Evolutionary conservation across 2,797 vertebrate genomes (phyloP).

Genomic region (Rhadinocentrus ornatus): DNA sequence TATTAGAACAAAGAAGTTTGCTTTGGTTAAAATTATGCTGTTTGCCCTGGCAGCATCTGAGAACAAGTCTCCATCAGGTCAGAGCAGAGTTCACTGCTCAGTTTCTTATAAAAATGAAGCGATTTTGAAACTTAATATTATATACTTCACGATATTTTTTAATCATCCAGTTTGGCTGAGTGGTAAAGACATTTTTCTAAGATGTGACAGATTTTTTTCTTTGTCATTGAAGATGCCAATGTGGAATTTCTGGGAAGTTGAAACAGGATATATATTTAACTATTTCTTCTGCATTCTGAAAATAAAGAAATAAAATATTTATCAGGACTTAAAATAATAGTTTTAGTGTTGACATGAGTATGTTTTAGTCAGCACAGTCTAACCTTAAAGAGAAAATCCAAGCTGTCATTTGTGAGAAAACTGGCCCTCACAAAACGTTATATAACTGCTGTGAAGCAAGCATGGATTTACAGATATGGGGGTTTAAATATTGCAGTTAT

Average conservation of each 20-base stretch:
- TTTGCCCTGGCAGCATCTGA: neutral
- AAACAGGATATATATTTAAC: neutral
- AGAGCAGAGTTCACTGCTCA: neutral
- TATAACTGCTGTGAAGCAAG: slow-evolving; percentile 20
- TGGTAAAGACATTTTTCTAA: neutral
- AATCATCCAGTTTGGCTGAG: neutral
- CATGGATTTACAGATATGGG: slow-evolving; percentile 20
- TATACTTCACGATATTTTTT: neutral
- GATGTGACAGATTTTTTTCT: neutral
- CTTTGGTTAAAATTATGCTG: neutral
- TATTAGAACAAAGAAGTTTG: neutral
- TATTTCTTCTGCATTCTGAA: neutral
- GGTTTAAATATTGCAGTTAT: slow-evolving; percentile 42
- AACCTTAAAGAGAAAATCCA: neutral
- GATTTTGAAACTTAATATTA: no score
- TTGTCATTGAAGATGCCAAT: neutral
- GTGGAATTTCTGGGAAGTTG: neutral
- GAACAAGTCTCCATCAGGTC: neutral
- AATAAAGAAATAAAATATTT: neutral
- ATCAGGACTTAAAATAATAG: neutral
- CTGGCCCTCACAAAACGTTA: slow-evolving; percentile 27
- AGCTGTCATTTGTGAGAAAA: slow-evolving; percentile 8
- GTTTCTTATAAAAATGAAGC: neutral
- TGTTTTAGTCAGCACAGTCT: neutral
- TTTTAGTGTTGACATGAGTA: neutral